Base-by-base conservation (phyloP, 2,113 vertebrate species). In the Oplegnathus fasciatus region DNA sequence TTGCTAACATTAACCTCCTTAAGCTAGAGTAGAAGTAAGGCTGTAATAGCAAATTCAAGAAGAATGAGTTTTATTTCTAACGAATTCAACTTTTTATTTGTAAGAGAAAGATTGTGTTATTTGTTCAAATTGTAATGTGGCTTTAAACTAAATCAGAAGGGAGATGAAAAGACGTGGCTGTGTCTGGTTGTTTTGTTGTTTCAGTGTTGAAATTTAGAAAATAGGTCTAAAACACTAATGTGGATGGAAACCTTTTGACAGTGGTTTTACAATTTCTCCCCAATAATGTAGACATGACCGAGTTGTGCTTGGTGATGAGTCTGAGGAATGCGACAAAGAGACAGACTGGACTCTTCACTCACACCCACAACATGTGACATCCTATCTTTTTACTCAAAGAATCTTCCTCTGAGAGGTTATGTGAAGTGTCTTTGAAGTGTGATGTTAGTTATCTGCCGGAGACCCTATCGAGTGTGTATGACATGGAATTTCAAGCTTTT, bases 401-500 rank as follows among this genome's bases (percentile, higher is more conserved):
- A 50, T 54, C 54, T 68, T 58, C 69, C 52, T 83, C 37, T 68
- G 18, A 50, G 57, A 80, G 62, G 26, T 57, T 82, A n/a, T 74
- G 74, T 67, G 50, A 88, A 86, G 80, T 75, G 81, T 75, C 75
- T 88, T 88, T 79, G 69, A 91, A 74, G 80, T 79, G 76, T 54
- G 68, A 55, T 57, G 40, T 73, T 78, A 70, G 73, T 67, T 89
- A 89, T 86, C 78, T 58, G 62, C 48, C 48, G 82, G 40, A 57
- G 61, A 75, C 75, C 69, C 46, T 83, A 89, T 92, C 85, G 64
- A 67, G 68, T 73, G 74, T 48, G 65, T 73, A 46, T 66, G 81
- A 77, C 87, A 82, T 78, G 28, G 44, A 68, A 85, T 86, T 44
- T 75, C 60, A 61, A 50, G 75, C 70, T 71, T 77, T 70, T 52